phyloP scores from a whole-genome alignment of 2,797 vertebrate genomes.

The Rhinichthys osculus region DNA sequence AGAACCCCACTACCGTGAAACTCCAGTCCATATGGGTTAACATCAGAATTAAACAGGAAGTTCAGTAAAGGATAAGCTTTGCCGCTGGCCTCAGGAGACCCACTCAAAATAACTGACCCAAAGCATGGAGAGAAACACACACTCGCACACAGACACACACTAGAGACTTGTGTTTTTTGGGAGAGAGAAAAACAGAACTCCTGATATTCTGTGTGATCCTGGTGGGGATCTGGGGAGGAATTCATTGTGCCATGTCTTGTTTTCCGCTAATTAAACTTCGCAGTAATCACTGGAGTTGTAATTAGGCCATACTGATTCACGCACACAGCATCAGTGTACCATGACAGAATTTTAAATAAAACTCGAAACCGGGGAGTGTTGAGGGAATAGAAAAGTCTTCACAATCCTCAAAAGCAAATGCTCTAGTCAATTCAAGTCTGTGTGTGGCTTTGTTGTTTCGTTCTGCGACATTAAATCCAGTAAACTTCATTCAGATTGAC shows the following conservation, averaged over 20 bases:
- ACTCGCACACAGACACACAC: conserved; percentile 33
- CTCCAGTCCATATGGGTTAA: conserved; percentile 44
- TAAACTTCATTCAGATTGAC: neutral
- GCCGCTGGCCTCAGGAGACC: conserved; percentile 39
- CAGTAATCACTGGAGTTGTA: conserved; percentile 59
- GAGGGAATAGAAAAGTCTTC: conserved; percentile 31
- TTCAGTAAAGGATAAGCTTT: conserved; percentile 35
- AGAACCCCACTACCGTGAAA: conserved; percentile 1
- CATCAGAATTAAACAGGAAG: conserved; percentile 50
- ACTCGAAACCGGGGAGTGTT: conserved; percentile 17
- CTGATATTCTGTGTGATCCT: conserved; percentile 33
- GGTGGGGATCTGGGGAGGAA: conserved; percentile 34
- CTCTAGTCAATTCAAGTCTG: neutral
- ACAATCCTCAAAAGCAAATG: conserved; percentile 23
- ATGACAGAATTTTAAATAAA: conserved; percentile 48
- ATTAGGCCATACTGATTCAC: conserved; percentile 68
- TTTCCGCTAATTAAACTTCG: conserved; percentile 56
- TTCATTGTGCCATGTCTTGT: conserved; percentile 46
- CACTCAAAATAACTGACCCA: conserved; percentile 52
- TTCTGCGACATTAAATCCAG: conserved; percentile 8
- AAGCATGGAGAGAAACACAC: conserved; percentile 28
- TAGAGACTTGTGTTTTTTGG: conserved; percentile 15
- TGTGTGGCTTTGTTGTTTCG: conserved; percentile 15
- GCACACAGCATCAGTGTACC: conserved; percentile 24
- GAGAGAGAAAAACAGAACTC: conserved; percentile 13